Evolutionary conservation across 2,797 vertebrate genomes (phyloP).

Genomic region (Thamnophis elegans): DNA sequence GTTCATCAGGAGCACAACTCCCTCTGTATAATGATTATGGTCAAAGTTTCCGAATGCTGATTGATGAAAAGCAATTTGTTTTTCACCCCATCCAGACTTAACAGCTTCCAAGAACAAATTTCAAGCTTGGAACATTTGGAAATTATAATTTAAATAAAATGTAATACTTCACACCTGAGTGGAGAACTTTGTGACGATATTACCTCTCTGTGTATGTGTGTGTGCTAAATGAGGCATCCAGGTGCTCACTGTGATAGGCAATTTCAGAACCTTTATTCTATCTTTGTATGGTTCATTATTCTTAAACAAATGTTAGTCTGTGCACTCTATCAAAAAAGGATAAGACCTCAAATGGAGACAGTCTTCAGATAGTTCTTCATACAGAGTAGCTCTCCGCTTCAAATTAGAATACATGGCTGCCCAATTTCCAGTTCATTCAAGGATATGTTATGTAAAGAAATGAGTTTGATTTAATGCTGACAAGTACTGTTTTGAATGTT

Average conservation of each 20-base stretch:
- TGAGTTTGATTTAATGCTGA: slow-evolving; percentile 4
- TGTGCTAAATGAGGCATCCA: not conserved
- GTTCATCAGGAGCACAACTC: not conserved
- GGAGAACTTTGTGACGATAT: not conserved
- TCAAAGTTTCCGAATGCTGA: not conserved
- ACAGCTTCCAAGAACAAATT: not conserved
- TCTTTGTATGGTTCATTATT: not conserved
- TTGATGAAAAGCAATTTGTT: not conserved
- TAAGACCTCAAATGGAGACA: not conserved
- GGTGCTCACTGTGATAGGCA: not conserved
- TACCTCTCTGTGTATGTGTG: not conserved
- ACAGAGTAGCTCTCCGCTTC: not conserved
- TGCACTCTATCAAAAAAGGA: not conserved
- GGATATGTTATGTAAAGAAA: not conserved
- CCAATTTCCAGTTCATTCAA: not conserved
- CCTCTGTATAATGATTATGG: not conserved
- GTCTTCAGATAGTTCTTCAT: not conserved
- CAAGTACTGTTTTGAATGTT: not conserved
- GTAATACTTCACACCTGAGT: not conserved
- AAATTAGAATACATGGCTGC: not conserved
- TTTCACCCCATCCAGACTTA: not conserved
- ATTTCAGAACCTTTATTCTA: not conserved
- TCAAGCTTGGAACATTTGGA: not conserved
- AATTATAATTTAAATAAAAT: not conserved
- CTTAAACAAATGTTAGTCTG: not conserved